Percentiles rank a stretch among this genome's conserved stretches.
Conservation (phyloP, 1,140 invertebrate genomes). For the Aradophagus sp. region DNA sequence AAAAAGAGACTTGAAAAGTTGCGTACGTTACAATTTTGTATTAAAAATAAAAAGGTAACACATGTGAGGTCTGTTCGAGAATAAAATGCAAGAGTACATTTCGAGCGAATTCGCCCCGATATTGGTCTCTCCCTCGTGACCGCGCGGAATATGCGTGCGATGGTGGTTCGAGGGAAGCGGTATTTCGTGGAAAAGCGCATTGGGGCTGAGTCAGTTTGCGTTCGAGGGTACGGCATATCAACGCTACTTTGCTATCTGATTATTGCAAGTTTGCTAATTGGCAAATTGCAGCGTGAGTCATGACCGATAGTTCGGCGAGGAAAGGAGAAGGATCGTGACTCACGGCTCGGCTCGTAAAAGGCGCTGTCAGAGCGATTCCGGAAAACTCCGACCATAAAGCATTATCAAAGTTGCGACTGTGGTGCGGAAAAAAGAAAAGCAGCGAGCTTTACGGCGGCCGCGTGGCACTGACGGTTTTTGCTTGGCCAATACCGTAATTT, state of each 20-base stretch:
- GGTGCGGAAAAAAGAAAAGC: slow-evolving; percentile 17
- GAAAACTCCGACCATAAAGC: slow-evolving; percentile 33
- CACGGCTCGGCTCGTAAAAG: slow-evolving; percentile 52
- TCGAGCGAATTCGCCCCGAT: too few species aligned
- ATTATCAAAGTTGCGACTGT: slow-evolving; percentile 32
- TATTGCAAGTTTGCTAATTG: slow-evolving; percentile 67
- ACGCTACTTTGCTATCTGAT: slow-evolving; percentile 64
- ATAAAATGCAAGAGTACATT: too few species aligned
- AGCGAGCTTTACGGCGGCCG: slow-evolving; percentile 10
- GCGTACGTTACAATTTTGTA: too few species aligned
- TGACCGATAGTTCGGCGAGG: slow-evolving; percentile 7
- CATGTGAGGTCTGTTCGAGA: too few species aligned
- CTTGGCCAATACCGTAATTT: slow-evolving; percentile 19
- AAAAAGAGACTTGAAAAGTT: too few species aligned
- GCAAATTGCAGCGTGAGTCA: slow-evolving; percentile 66
- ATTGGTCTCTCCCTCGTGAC: slow-evolving; percentile 6
- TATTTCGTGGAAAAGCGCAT: slow-evolving; percentile 56
- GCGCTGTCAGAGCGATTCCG: slow-evolving; percentile 8
- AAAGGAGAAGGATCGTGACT: slow-evolving; percentile 32
- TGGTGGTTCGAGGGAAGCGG: slow-evolving; percentile 29
- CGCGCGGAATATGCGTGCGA: slow-evolving; percentile 33
- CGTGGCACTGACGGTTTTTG: slow-evolving; percentile 8
- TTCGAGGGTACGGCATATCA: slow-evolving; percentile 47
- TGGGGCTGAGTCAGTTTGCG: slow-evolving; percentile 37
- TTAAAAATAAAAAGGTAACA: too few species aligned